Conservation (phyloP, 2,797 vertebrate genomes). For the Brotula barbata region DNA sequence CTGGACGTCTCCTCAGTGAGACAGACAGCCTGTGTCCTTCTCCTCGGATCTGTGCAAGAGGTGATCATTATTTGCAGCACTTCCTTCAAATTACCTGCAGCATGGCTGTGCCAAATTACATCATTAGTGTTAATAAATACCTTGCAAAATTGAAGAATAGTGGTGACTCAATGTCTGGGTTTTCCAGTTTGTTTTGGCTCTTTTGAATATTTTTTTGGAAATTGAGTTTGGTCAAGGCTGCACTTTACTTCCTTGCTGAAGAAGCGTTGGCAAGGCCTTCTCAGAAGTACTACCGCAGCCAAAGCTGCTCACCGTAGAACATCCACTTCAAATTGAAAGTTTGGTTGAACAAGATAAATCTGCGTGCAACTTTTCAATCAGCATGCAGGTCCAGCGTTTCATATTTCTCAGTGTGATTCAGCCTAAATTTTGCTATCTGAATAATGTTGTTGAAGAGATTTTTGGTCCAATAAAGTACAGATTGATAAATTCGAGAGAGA, state of each 20-base stretch:
- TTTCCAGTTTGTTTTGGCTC: too few relatives aligned
- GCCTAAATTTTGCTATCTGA: too few relatives aligned
- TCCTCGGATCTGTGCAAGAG: too few relatives aligned
- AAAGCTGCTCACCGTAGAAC: slow-evolving; percentile 26
- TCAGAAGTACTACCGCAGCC: slow-evolving; percentile 1
- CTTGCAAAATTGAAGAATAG: too few relatives aligned
- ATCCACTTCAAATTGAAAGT: slow-evolving; percentile 31
- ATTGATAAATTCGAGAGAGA: slow-evolving; percentile 8
- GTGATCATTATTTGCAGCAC: too few relatives aligned
- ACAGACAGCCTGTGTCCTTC: too few relatives aligned
- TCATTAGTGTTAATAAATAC: too few relatives aligned
- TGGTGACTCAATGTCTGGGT: too few relatives aligned
- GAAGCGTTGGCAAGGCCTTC: slow-evolving; percentile 11
- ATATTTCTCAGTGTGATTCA: slow-evolving; percentile 33
- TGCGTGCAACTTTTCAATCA: slow-evolving; percentile 41
- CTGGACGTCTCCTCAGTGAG: too few relatives aligned
- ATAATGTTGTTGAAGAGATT: too few relatives aligned
- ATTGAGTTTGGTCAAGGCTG: neutral
- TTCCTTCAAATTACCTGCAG: too few relatives aligned
- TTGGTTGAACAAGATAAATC: slow-evolving; percentile 54
- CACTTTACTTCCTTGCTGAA: slow-evolving; percentile 4
- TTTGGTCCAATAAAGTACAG: slow-evolving; percentile 5
- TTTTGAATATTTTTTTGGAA: neutral
- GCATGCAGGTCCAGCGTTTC: slow-evolving; percentile 32
- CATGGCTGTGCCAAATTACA: too few relatives aligned